Base-by-base conservation (phyloP, 2,888 invertebrate species). In the Hoplodrina blanda region DNA sequence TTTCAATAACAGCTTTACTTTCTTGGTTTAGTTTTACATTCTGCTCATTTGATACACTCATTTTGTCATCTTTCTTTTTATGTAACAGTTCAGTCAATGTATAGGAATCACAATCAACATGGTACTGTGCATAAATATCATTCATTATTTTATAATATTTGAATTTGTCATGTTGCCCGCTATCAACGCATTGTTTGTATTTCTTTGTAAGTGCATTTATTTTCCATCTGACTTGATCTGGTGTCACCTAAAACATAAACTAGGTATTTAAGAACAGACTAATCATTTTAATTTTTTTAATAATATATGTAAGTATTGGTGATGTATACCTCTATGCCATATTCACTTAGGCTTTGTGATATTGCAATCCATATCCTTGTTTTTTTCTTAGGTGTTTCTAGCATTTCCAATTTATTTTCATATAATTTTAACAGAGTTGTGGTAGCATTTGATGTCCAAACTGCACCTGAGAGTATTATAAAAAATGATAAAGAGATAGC, bases 171-270 rank as follows among this genome's bases (percentile, higher is more conserved):
- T 87, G 84, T 54, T 86, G 84, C 0, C 90, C 90, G 69, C 72
- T 88, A 60, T 91, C 87, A 69, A 91, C 72, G 65, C 90, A 89
- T 62, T 88, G 88, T 73, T 91, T 92, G 59, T 91, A 92, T 78
- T 89, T 91, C 65, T 89, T 91, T 73, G 91, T 90, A 4, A 92
- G 82, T 50, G 92, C 91, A 88, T 92, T 91, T 70, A 92, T 91
- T 85, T 92, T 92, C 92, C 92, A 92, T 63, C 91, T 81, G 0
- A 91, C 89, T 85, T 92, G 91, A 70, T 91, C 90, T 13, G 91
- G 86, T 30, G 88, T 86, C 87, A 92, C 84, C 92, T 92, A 77
- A 53, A 86, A 85, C 10, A 69, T 41, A 41, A 20, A 44, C 53
- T 30, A 54, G 61, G 55, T 54, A 56, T 7, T 4, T 17, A 46